Evolutionary conservation across 2,797 vertebrate genomes (phyloP), one percentile per base, ranked within the genome.

Genomic region (Pipistrellus nathusii): DNA sequence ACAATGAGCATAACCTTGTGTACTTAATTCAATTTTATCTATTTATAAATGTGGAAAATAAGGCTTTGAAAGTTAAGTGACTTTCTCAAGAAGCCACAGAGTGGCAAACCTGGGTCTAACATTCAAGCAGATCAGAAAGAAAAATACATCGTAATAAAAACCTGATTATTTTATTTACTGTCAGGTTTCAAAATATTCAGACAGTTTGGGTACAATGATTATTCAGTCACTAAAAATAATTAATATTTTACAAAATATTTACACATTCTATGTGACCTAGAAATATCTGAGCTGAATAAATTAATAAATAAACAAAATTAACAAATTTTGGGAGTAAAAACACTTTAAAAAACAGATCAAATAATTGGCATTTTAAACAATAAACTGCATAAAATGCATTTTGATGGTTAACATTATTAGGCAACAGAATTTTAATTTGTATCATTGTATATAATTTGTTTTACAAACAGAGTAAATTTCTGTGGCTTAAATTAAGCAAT

Each of bases 181-280:
- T 59, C 48, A 75, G 17, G 0, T 66, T 95, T 81, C 12, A 91
- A 88, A 88, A 85, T 78, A 21, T 12, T 83, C 6, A 21, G 17
- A 62, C 1, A 64, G 18, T n/a, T 86, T 91, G 89, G 8, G 1
- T 53, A 32, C 0, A 72, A 73, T 57, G 68, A 10, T 81, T 73
- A 59, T 76, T 91, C 66, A 21, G 32, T 17, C 51, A 69, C 14
- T 84, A 91, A 84, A 1, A 68, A 72, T 81, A 88, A 59, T 53
- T 69, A 41, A 83, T 32, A 85, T 12, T 44, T 88, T 55, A 83
- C 2, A 71, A 94, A 95, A 78, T 91, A 75, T 14, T 88, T 71
- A 2, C 4, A 62, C 21, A 85, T 48, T 68, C 15, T 77, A 55
- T 41, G 12, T 68, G 3, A 21, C 86, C 7, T 78, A 87, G 44